Conservation (phyloP, 2,113 vertebrate species). For the Argyrosomus japonicus region DNA sequence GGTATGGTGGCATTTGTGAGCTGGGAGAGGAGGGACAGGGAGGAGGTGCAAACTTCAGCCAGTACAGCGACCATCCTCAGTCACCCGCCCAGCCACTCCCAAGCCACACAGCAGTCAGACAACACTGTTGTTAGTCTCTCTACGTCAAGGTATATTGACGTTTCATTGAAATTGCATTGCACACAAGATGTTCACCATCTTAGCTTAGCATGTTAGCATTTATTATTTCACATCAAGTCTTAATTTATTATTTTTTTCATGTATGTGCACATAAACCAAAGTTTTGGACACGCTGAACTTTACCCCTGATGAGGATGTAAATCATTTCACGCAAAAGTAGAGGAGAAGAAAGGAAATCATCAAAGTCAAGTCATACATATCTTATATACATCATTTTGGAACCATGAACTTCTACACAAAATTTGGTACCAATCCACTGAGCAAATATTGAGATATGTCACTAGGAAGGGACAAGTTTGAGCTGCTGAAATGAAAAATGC, state of each 20-base stretch:
- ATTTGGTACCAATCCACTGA: neutral
- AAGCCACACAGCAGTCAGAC: slow-evolving; percentile 38
- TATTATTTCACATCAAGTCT: neutral
- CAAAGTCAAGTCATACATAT: no score
- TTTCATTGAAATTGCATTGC: neutral
- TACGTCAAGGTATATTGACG: neutral
- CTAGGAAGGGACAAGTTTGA: no score
- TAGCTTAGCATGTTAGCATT: neutral
- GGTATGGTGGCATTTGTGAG: slow-evolving; percentile 47
- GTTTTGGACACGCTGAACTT: neutral
- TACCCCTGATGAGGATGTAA: neutral
- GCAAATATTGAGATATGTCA: neutral
- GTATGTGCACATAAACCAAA: neutral
- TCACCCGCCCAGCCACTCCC: slow-evolving; percentile 68
- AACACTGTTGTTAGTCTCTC: neutral
- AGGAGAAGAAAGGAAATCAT: no score
- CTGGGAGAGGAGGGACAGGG: slow-evolving; percentile 71
- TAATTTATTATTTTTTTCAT: neutral
- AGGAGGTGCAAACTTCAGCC: slow-evolving; percentile 61
- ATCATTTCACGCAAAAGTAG: neutral
- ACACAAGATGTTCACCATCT: neutral
- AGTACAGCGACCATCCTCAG: slow-evolving; percentile 67
- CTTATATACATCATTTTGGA: neutral
- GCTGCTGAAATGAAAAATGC: neutral
- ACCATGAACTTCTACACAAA: neutral